These are phyloP conservation scores for Hyposmocoma kahamanoa DNA, from an alignment of 1,140 invertebrate genomes.

Conservation along the genomic window DNA sequence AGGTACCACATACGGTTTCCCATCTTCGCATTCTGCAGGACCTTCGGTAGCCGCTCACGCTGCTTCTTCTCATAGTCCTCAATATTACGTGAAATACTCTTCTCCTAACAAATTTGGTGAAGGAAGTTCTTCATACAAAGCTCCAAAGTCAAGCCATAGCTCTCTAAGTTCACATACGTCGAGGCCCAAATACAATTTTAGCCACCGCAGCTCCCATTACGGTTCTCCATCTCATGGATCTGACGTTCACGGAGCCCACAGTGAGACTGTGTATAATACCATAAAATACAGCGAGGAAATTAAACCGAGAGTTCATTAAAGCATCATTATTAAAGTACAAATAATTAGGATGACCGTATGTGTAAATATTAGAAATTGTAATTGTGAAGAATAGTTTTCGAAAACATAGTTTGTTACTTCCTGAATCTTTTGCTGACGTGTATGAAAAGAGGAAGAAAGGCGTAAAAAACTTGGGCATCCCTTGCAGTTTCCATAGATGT, in stretches of 20 bases:
- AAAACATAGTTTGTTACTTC: too few species aligned
- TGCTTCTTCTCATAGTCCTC: conserved; percentile 41
- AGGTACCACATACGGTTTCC: conserved; percentile 37
- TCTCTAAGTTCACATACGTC: conserved; percentile 42
- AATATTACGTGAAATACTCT: conserved; percentile 44
- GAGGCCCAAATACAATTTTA: conserved; percentile 55
- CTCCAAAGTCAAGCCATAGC: conserved; percentile 34
- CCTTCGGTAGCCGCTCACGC: conserved; percentile 29
- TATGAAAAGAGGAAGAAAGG: background rate
- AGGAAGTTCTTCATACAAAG: conserved; percentile 41
- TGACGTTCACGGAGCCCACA: conserved; percentile 51
- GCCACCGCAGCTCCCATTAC: conserved; percentile 40
- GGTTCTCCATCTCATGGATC: conserved; percentile 34
- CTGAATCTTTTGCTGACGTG: background rate
- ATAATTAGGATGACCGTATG: background rate
- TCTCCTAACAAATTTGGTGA: conserved; percentile 40
- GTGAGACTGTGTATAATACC: conserved; percentile 57
- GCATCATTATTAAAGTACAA: conserved; percentile 2
- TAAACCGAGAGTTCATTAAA: conserved; percentile 50
- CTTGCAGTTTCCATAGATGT: background rate
- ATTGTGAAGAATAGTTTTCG: background rate
- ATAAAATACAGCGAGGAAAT: conserved; percentile 65
- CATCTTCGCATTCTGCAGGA: conserved; percentile 30
- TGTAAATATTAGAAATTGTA: background rate
- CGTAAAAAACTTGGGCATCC: background rate